Percentiles rank a stretch among this genome's conserved stretches.
Conservation (phyloP, 2,888 invertebrate species). For the Drosophila anomelani region DNA sequence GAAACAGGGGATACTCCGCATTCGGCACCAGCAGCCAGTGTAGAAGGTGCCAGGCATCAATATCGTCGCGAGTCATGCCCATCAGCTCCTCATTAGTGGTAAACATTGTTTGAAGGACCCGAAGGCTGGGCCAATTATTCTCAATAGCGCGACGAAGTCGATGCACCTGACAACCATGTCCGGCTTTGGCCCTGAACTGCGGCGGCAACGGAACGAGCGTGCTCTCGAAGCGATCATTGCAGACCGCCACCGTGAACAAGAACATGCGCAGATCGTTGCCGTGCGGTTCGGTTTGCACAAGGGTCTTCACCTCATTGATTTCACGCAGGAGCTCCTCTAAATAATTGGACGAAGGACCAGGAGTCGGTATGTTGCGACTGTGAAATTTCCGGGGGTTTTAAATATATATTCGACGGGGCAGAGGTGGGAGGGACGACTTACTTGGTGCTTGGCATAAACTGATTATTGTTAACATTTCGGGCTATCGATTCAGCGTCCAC, state of each 20-base stretch:
- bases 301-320: background rate
- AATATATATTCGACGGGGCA: background rate
- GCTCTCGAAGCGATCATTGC: background rate
- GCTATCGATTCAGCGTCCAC: background rate
- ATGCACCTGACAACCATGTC: background rate
- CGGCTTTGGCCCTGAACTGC: background rate
- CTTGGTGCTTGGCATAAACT: background rate
- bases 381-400: background rate
- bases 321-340: background rate
- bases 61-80: background rate
- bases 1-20: background rate
- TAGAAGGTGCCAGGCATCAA: background rate
- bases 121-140: background rate
- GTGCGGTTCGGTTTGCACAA: background rate
- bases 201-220: slow-evolving; percentile 5
- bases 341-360: too few species aligned
- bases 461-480: too few species aligned
- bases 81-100: background rate
- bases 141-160: background rate
- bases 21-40: background rate
- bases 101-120: background rate
- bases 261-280: slow-evolving; percentile 8
- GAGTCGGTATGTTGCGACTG: background rate
- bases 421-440: background rate
- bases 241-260: slow-evolving; percentile 4